These are phyloP conservation scores for Pangasius djambal DNA, from an alignment of 2,797 vertebrate species.

Conservation along the genomic window DNA sequence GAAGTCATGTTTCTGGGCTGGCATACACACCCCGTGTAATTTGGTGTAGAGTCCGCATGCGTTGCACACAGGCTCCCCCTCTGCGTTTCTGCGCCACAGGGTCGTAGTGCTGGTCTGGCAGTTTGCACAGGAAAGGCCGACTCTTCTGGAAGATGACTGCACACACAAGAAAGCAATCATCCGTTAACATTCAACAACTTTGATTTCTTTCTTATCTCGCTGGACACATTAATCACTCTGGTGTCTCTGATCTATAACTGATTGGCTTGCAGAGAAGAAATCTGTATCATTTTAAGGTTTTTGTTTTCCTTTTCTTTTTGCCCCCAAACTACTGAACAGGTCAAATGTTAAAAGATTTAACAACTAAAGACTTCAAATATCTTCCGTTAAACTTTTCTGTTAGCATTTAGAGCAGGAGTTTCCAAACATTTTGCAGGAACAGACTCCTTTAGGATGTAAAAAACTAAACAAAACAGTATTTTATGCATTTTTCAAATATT, in stretches of 20 bases:
- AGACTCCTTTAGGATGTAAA: neutral
- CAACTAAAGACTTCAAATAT: neutral
- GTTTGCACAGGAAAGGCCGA: constrained; percentile 96
- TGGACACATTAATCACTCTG: neutral
- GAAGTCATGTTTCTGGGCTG: neutral
- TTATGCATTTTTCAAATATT: neutral
- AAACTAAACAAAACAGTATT: neutral
- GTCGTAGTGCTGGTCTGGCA: constrained; percentile 98
- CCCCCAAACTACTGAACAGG: neutral
- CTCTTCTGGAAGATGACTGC: constrained; percentile 92
- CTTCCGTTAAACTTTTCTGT: neutral
- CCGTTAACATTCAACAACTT: neutral
- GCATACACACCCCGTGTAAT: constrained; percentile 87
- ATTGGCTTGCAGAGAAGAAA: neutral
- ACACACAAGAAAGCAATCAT: neutral
- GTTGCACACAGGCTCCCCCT: constrained; percentile 97
- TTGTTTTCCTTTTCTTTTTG: neutral
- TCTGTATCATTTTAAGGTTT: neutral
- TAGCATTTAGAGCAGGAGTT: neutral
- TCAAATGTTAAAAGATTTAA: neutral
- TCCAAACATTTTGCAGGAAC: neutral
- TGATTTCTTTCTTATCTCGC: neutral
- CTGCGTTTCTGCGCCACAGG: constrained; percentile 96
- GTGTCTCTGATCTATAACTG: neutral
- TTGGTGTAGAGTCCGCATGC: constrained; percentile 98